Base-by-base conservation (phyloP, 2,797 vertebrate species). In the Dromococcyx pavoninus region DNA sequence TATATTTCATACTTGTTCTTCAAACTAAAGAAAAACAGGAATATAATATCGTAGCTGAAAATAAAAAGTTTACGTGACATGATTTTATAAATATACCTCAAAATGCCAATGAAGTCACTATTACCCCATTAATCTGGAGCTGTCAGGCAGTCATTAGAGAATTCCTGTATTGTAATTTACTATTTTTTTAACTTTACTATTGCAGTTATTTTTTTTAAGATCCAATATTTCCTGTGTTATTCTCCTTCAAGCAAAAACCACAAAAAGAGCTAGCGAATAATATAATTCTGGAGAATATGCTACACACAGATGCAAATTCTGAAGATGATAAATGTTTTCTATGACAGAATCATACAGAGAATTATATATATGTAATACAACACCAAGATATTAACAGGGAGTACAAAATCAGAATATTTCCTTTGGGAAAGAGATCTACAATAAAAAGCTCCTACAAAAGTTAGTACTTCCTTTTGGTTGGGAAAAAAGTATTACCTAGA, bases 391-490 rank as follows among this genome's bases (percentile, higher is more conserved):
- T 86, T 79, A 89, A 23, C 77, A 86, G 91, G 56, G 71, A 91
- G 16, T 53, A 89, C 32, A 50, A 78, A 86, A 74, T 48, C 60
- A 87, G 19, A 89, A 79, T 84, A 65, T 32, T 83, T 80, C 81
- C 17, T 91, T 65, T 80, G 16, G 33, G 22, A 76, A 86, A 87
- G 35, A 86, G 66, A 84, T 32, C 28, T 79, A 44, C 44, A 44
- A 44, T 19, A 80, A 80, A 93, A 64, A 95, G 13, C 15, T 91
- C 21, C 39, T 91, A 92, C 48, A 53, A 65, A 84, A 73, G 23
- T 77, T 82, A 80, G 79, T 92, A 35, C 6, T 88, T 93, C 50
- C 83, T 95, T 95, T 91, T 80, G 53, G 35, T 43, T 85, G 22
- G 28, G 37, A 81, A 85, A 58, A 51, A 70, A 39, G 18, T 44